Evolutionary conservation across 1,140 invertebrate species (phyloP).

Genomic region (Plectus sambesii): DNA sequence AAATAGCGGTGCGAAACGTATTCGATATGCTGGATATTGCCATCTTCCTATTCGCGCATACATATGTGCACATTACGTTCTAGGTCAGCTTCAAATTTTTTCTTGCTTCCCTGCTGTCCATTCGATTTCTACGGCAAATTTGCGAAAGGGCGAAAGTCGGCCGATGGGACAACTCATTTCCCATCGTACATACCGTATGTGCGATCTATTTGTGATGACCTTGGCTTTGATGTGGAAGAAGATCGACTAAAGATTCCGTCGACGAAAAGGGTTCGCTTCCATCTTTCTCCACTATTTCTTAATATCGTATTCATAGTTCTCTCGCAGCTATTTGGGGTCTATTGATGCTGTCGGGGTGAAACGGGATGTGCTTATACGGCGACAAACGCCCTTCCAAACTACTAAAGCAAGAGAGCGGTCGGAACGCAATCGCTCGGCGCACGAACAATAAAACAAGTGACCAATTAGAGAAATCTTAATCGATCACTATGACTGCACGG

Average conservation of each 20-base stretch:
- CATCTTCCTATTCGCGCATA: not conserved
- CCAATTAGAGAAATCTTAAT: too few relatives aligned
- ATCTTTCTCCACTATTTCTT: not conserved
- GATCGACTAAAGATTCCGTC: constrained; percentile 88
- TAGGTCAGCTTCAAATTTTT: constrained; percentile 53
- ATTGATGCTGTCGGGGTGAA: too few relatives aligned
- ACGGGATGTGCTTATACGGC: too few relatives aligned
- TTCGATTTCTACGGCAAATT: constrained; percentile 78
- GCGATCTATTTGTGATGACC: constrained; percentile 57
- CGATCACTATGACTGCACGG: too few relatives aligned
- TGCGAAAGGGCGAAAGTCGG: constrained; percentile 51
- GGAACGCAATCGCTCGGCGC: too few relatives aligned
- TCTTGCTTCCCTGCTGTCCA: constrained; percentile 83
- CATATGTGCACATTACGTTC: not conserved
- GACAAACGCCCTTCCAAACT: too few relatives aligned
- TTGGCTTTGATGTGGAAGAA: constrained; percentile 63
- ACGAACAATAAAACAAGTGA: too few relatives aligned
- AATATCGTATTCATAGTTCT: not conserved
- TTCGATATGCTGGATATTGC: not conserved
- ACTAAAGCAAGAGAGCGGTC: too few relatives aligned
- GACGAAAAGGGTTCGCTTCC: constrained; percentile 58
- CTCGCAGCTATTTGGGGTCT: constrained; percentile 2
- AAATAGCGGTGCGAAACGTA: too few relatives aligned
- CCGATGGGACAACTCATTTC: constrained; percentile 51
- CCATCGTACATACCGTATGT: constrained; percentile 67